These are phyloP conservation scores for Tuta absoluta DNA, from an alignment of 2,888 invertebrate genomes.

Conservation along the genomic window DNA sequence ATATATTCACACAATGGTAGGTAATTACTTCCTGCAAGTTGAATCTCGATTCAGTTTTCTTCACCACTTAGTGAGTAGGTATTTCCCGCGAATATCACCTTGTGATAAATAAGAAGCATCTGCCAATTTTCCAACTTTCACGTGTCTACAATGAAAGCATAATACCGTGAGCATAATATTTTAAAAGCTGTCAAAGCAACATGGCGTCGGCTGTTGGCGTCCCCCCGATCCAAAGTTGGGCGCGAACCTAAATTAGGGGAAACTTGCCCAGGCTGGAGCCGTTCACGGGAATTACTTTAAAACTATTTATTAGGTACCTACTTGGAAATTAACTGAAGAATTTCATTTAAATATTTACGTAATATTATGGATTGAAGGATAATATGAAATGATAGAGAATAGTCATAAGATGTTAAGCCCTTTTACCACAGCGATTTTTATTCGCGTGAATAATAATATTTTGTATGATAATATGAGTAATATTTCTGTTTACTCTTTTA, in stretches of 20 bases:
- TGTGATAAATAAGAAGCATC: slow-evolving; percentile 27
- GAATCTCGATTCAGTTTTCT: too few relatives aligned
- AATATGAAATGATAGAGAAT: background rate
- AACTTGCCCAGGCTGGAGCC: slow-evolving; percentile 54
- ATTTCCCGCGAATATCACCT: background rate
- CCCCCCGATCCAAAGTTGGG: slow-evolving; percentile 63
- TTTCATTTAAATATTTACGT: background rate
- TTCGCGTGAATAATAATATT: too few relatives aligned
- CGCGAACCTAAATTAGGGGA: slow-evolving; percentile 68
- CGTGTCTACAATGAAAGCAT: slow-evolving; percentile 47
- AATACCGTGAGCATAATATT: slow-evolving; percentile 68
- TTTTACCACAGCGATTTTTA: too few relatives aligned
- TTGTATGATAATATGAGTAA: too few relatives aligned
- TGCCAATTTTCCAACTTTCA: slow-evolving; percentile 23
- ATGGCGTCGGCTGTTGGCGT: slow-evolving; percentile 68
- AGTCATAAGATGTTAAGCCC: too few relatives aligned
- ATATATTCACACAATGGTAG: too few relatives aligned
- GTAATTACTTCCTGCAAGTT: too few relatives aligned
- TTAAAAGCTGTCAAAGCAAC: slow-evolving; percentile 75
- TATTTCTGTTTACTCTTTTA: too few relatives aligned
- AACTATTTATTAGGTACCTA: slow-evolving; percentile 46
- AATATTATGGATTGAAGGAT: background rate
- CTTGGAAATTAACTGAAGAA: slow-evolving; percentile 28
- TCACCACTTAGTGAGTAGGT: background rate
- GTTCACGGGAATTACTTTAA: slow-evolving; percentile 50